Percentiles rank a stretch among this genome's conserved stretches.
Conservation (phyloP, 2,797 vertebrate species). For the Lepilemur ruficaudatus region DNA sequence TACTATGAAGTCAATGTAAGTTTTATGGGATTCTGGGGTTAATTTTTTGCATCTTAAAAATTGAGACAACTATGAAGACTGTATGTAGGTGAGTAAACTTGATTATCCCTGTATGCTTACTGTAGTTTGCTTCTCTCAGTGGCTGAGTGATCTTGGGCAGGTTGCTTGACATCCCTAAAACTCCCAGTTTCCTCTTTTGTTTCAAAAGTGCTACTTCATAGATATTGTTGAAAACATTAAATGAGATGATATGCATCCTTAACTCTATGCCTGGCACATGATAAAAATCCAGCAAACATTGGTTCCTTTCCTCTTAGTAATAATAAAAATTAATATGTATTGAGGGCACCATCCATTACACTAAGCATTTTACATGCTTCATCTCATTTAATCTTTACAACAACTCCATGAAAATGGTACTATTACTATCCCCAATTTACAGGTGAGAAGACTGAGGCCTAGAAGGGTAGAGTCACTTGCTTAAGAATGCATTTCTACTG, state of each 20-base stretch:
- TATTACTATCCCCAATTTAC: background rate
- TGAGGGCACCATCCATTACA: background rate
- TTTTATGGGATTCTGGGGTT: slow-evolving; percentile 30
- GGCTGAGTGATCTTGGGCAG: background rate
- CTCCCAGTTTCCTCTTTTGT: background rate
- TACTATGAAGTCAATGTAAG: slow-evolving; percentile 31
- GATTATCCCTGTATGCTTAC: background rate
- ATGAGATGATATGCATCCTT: background rate
- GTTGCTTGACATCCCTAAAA: background rate
- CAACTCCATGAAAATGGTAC: background rate
- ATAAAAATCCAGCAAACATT: background rate
- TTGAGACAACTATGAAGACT: slow-evolving; percentile 22
- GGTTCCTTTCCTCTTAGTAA: background rate
- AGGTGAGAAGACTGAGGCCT: background rate
- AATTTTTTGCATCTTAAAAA: slow-evolving; percentile 54
- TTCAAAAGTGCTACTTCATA: background rate
- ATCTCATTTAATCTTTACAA: slow-evolving; percentile 18
- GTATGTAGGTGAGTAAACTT: background rate
- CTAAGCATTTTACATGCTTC: background rate
- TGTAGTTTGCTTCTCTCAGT: background rate
- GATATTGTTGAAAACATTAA: background rate
- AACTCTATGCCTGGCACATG: background rate
- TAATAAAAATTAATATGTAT: background rate
- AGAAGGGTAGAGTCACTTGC: background rate
- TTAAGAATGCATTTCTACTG: background rate